Conservation (phyloP, 2,797 vertebrate genomes). For the Okamejei kenojei region DNA sequence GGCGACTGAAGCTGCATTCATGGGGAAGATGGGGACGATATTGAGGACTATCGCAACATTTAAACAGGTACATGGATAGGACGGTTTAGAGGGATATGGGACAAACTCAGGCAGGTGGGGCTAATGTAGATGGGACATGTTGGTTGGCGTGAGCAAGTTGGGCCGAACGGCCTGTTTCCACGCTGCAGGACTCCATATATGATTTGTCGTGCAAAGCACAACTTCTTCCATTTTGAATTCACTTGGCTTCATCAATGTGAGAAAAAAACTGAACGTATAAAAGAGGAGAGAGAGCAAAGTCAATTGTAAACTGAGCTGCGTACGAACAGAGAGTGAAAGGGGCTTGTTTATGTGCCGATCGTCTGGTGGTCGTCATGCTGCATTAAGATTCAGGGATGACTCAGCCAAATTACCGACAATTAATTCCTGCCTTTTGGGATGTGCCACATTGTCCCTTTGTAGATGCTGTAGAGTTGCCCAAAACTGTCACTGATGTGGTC, state of each 20-base stretch:
- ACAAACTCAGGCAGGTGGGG: no score
- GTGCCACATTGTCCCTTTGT: slow-evolving; percentile 13
- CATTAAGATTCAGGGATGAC: background rate
- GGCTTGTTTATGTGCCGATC: background rate
- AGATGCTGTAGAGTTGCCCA: background rate
- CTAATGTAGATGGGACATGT: no score
- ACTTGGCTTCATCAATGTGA: background rate
- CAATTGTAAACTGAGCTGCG: background rate
- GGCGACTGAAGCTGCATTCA: no score
- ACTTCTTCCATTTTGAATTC: background rate
- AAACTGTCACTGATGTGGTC: background rate
- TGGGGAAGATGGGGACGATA: no score
- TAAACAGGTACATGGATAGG: no score
- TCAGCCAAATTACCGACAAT: background rate
- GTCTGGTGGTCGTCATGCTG: background rate
- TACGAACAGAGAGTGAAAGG: background rate
- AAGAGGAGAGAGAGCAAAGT: background rate
- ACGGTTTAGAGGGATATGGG: no score
- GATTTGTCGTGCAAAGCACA: background rate
- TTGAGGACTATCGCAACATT: no score
- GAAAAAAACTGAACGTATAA: background rate
- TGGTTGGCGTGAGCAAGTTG: no score
- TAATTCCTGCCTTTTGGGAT: slow-evolving; percentile 21
- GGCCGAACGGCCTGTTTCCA: no score
- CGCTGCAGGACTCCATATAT: background rate